Percentiles rank a stretch among this genome's conserved stretches.
Evolutionary conservation across 35 echinoderm and acorn worm species (phyloP).

Genomic region (Heliocidaris erythrogramma): DNA sequence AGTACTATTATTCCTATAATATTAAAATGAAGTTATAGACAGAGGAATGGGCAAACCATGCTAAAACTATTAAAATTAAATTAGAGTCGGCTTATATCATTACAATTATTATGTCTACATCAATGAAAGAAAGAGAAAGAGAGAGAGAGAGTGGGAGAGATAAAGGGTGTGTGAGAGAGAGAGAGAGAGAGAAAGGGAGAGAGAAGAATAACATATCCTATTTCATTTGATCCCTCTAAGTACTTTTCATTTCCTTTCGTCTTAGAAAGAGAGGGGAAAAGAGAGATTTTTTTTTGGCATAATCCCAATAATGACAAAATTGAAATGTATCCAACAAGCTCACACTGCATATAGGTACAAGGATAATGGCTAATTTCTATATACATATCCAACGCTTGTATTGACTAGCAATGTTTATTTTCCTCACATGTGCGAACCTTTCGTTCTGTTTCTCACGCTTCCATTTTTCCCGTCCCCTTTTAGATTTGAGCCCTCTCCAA

Average conservation of each 20-base stretch:
- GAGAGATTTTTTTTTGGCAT: not conserved
- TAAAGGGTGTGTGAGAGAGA: not conserved
- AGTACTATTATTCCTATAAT: no score
- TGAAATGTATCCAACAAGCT: not conserved
- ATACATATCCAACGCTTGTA: not conserved
- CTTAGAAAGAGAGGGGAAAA: not conserved
- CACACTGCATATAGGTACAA: not conserved
- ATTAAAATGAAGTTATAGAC: no score
- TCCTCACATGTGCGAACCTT: not conserved
- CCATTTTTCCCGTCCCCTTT: not conserved
- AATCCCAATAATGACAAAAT: not conserved
- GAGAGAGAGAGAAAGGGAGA: not conserved
- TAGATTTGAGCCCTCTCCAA: not conserved
- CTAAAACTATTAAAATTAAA: no score
- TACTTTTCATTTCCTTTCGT: not conserved
- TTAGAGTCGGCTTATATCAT: no score
- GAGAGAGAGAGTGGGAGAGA: not conserved
- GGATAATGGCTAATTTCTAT: not conserved
- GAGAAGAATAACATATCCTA: not conserved
- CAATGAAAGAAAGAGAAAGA: no score
- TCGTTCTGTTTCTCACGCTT: not conserved
- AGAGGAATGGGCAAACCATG: no score
- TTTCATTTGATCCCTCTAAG: not conserved
- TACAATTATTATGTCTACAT: no score
- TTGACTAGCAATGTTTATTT: not conserved